Evolutionary conservation across 2,113 vertebrate species (phyloP).

Genomic region (Alouatta palliata): DNA sequence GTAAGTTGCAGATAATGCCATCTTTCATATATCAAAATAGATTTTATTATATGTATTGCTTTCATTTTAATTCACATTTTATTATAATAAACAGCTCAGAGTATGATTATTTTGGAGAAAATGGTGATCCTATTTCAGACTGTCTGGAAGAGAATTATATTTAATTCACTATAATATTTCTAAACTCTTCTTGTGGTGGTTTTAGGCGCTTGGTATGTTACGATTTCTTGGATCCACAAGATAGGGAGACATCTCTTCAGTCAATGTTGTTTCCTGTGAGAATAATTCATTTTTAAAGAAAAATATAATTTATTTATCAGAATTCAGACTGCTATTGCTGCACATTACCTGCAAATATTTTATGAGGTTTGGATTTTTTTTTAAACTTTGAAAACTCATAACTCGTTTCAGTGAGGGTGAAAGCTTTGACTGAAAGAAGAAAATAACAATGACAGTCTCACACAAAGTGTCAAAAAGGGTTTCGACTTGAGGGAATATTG

Average conservation of each 20-base stretch:
- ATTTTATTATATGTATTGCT: neutral
- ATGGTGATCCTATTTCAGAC: neutral
- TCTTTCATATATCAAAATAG: neutral
- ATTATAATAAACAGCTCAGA: neutral
- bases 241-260: neutral
- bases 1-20: neutral
- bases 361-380: slow-evolving; percentile 17
- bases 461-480: slow-evolving; percentile 6
- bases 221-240: neutral
- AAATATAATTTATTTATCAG: slow-evolving; percentile 66
- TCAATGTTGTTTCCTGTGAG: slow-evolving; percentile 29
- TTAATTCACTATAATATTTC: neutral
- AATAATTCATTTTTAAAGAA: slow-evolving; percentile 65
- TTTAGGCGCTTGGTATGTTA: neutral
- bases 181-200: neutral
- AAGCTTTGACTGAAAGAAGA: slow-evolving; percentile 53
- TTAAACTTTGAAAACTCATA: slow-evolving; percentile 29
- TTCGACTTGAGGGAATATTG: slow-evolving; percentile 31
- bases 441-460: slow-evolving; percentile 43
- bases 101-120: neutral
- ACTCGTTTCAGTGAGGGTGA: slow-evolving; percentile 34
- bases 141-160: neutral
- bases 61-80: slow-evolving; percentile 12
- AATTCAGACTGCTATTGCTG: slow-evolving; percentile 18
- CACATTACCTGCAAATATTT: slow-evolving; percentile 55